Evolutionary conservation across 2,797 vertebrate genomes (phyloP), one percentile per base, ranked within the genome.

Genomic region (Etheostoma nigrum): DNA sequence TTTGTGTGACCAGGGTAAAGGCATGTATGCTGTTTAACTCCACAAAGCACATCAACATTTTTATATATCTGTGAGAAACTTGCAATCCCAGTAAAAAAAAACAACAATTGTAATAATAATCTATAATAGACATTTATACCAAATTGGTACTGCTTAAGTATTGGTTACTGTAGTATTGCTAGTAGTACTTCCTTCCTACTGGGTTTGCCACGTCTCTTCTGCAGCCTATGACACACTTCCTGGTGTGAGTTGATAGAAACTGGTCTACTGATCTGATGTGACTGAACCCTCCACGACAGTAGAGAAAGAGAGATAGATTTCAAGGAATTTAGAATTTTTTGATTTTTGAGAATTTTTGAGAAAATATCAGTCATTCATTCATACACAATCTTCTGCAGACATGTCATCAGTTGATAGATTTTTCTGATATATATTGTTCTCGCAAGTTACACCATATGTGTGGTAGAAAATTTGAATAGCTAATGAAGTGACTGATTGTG

Each of bases 301-400:
- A 47, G 5, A 33, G 13, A 57, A 47, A 69, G 15, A 44, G 44
- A 15, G 21, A 62, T 0, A 12, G 16, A 54, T 40, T n/a, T 12
- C 23, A 30, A 47, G 59, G 19, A 25, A 54, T 33, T 36, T 36
- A 10, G 33, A 71, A 48, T 9, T 36, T 58, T 67, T 44, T 0
- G 1, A n/a, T 52, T 67, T 69, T 55, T 67, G 48, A 70, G 13
- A 64, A 33, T 66, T 68, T 61, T 15, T n/a, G n/a, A n/a, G n/a
- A n/a, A 72, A 85, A 66, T 76, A 78, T 81, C 23, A 69, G 75
- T 71, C 64, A 83, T 72, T 83, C 77, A 80, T 80, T 83, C 58
- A 83, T 76, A 80, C 64, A 84, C 63, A 88, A 69, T 84, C n/a
- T 19, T 60, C 52, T 78, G 49, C 51, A 45, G 75, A 81, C 66